Evolutionary conservation across 2,888 invertebrate species (phyloP), one percentile per base, ranked within the genome.

Genomic region (Entomobrya proxima): DNA sequence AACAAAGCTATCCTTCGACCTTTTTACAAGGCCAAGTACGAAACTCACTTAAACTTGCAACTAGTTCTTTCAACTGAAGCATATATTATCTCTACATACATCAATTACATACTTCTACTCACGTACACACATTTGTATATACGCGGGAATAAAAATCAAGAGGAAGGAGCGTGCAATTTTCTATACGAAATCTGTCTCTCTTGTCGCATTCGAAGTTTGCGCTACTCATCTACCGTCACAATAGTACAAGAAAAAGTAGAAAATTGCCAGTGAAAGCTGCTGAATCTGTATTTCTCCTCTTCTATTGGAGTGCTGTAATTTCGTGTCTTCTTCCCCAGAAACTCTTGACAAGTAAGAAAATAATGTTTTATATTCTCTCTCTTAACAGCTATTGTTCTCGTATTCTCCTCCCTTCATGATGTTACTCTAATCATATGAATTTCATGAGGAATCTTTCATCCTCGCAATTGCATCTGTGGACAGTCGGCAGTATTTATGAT

Each of bases 291-390:
- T 27, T 21, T 55, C 55, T 1, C 9, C 2, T 27, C 27, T 52
- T 52, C 52, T 9, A 52, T 11, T 15, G 24, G 55, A 24, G 21
- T 55, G 1, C 55, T 24, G 27, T 27, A 55, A 55, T 27, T 55
- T 55, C 27, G 27, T 55, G 24, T 55, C 47, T 24, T 27, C 27
- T 55, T 55, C 55, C 11, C 27, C 13, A 55, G 55, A 55, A 55
- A 55, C 24, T 27, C 27, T 27, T 55, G 55, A 55, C 55, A 55
- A 55, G 55, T 55, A 55, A 55, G 55, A 55, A 21, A 55, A 55
- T 52, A 21, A 55, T 27, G 24, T 55, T 55, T 55, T 55, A 27
- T 55, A 55, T 24, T 55, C 21, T 21, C 6, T 52, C 21, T 55
- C n/a, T n/a, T n/a, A 55, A 55, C 55, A 55, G 27, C 55, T 21